Evolutionary conservation across 64 coral and sea anemone species (phyloP).

Genomic region (Porites australiensis): DNA sequence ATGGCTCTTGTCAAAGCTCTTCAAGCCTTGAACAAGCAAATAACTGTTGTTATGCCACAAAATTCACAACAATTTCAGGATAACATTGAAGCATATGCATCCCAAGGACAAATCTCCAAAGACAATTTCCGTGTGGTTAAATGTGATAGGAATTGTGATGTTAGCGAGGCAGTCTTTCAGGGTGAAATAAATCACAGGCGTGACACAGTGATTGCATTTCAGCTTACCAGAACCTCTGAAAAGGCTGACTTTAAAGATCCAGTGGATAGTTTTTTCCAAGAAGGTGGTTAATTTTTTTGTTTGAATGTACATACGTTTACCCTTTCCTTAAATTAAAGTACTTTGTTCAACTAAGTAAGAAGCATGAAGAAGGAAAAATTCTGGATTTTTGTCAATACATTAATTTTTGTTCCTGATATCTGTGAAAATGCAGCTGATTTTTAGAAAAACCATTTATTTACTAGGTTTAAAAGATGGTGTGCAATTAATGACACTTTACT

Average conservation of each 20-base stretch:
- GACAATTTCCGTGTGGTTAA: neutral
- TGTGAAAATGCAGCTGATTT: too few species aligned
- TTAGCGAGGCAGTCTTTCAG: neutral
- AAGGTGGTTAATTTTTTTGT: neutral
- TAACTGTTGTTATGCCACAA: neutral
- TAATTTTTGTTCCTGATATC: too few species aligned
- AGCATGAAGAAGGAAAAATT: too few species aligned
- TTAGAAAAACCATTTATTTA: too few species aligned
- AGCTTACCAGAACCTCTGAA: neutral
- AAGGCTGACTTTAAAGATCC: neutral
- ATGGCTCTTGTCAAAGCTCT: slow-evolving; percentile 29
- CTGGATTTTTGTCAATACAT: too few species aligned
- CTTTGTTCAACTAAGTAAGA: too few species aligned
- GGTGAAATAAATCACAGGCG: slow-evolving; percentile 26
- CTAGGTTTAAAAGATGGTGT: too few species aligned
- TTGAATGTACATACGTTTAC: too few species aligned
- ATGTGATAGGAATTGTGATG: neutral
- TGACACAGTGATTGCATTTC: slow-evolving; percentile 11
- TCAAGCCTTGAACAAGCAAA: slow-evolving; percentile 18
- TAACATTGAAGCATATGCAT: neutral
- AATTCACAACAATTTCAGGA: slow-evolving; percentile 8
- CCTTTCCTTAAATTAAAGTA: too few species aligned
- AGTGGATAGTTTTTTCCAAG: slow-evolving; percentile 15
- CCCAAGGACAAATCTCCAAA: neutral
- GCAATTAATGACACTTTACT: too few species aligned